Evolutionary conservation across 2,888 invertebrate genomes (phyloP).

Genomic region (Linnaemya tessellans): DNA sequence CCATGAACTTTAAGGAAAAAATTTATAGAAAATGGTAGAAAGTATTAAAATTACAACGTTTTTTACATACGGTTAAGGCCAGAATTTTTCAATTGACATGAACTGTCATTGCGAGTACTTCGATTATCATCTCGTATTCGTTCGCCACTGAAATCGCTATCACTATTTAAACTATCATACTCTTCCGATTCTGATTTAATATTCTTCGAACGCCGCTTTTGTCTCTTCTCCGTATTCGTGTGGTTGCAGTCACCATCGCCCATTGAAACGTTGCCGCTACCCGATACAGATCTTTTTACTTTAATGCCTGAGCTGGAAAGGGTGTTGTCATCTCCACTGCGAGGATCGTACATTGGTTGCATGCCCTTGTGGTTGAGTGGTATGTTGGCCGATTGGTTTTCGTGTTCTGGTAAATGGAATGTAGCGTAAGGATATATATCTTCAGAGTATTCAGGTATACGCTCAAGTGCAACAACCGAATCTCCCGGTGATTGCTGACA

Average conservation of each 20-base stretch:
- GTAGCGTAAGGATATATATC: conserved; percentile 87
- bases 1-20: conserved; percentile 75
- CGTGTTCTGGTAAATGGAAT: conserved; percentile 85
- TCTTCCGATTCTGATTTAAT: conserved; percentile 85
- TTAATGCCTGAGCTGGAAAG: conserved; percentile 77
- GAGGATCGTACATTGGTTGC: conserved; percentile 79
- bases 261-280: conserved; percentile 73
- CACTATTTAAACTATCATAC: conserved; percentile 85
- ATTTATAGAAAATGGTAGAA: neutral
- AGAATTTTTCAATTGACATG: conserved; percentile 84
- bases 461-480: conserved; percentile 83
- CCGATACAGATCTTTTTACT: conserved; percentile 76
- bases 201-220: conserved; percentile 84
- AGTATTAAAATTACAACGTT: neutral
- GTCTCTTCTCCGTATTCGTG: conserved; percentile 80
- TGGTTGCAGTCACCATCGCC: conserved; percentile 76
- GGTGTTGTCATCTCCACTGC: conserved; percentile 78
- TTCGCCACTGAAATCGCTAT: conserved; percentile 84
- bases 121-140: conserved; percentile 84
- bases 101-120: conserved; percentile 83
- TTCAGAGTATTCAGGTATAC: conserved; percentile 86
- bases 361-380: conserved; percentile 79
- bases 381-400: conserved; percentile 84
- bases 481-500: conserved; percentile 83
- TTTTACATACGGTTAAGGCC: conserved; percentile 78